Evolutionary conservation across 2,113 vertebrate species (phyloP).

Genomic region (Channa argus): DNA sequence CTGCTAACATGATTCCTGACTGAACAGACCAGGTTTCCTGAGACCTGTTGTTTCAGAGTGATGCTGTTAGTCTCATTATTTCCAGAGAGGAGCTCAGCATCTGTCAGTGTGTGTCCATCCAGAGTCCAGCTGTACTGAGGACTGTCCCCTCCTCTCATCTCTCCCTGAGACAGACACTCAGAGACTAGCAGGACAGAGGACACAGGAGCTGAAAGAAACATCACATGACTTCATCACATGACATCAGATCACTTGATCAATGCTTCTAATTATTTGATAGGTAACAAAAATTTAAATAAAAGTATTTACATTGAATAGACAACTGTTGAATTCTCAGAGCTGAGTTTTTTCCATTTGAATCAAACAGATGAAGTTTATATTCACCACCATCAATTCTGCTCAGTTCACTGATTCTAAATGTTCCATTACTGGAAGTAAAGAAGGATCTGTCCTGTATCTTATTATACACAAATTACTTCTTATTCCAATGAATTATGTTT

Average conservation of each 20-base stretch:
- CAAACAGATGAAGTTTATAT: not conserved
- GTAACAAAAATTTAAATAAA: too few species aligned
- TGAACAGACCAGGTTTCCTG: too few species aligned
- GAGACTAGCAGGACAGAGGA: constrained; percentile 39
- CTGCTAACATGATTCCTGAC: too few species aligned
- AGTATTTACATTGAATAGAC: constrained; percentile 52
- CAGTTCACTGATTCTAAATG: constrained; percentile 49
- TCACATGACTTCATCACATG: too few species aligned
- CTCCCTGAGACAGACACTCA: constrained; percentile 60
- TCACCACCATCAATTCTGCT: constrained; percentile 22
- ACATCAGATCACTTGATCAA: too few species aligned
- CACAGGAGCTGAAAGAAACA: constrained; percentile 57
- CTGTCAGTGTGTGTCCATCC: constrained; percentile 7
- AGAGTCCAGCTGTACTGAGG: constrained; percentile 70
- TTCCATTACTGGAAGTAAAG: constrained; percentile 36
- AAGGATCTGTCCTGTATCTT: fast-evolving
- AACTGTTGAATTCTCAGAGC: not conserved
- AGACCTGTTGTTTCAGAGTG: too few species aligned
- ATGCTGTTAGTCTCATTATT: too few species aligned
- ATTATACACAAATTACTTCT: fast-evolving
- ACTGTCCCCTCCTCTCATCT: constrained; percentile 52
- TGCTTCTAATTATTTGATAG: too few species aligned
- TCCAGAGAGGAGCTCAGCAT: too few species aligned
- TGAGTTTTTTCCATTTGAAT: fast-evolving
- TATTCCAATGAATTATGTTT: fast-evolving